Evolutionary conservation across 2,888 invertebrate genomes (phyloP).

Genomic region (Masnerella sp.): DNA sequence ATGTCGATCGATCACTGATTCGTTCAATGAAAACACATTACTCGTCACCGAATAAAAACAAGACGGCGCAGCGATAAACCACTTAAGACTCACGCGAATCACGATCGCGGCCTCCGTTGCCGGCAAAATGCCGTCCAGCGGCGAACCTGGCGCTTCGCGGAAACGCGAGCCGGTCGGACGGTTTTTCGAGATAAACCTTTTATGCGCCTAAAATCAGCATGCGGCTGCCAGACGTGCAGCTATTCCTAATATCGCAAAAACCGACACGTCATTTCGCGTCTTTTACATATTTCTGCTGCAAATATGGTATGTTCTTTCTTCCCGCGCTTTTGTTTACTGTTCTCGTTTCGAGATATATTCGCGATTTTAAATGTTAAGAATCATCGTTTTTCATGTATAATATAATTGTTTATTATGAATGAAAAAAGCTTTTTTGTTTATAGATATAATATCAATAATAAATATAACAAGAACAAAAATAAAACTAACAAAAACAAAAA

Average conservation of each 20-base stretch:
- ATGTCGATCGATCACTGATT: constrained; percentile 75
- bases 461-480: too few species aligned
- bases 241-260: constrained; percentile 37
- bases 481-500: too few species aligned
- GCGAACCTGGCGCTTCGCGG: constrained; percentile 51
- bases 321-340: not conserved
- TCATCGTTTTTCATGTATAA: too few species aligned
- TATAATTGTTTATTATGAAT: too few species aligned
- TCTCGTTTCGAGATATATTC: not conserved
- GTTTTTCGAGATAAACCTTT: constrained; percentile 49
- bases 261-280: not conserved
- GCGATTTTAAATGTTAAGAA: not conserved
- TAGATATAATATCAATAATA: too few species aligned
- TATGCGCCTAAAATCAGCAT: constrained; percentile 49
- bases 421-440: too few species aligned
- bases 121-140: constrained; percentile 44
- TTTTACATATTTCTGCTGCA: not conserved
- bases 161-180: constrained; percentile 34
- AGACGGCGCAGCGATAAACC: constrained; percentile 73
- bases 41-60: constrained; percentile 74
- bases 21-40: constrained; percentile 74
- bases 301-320: not conserved
- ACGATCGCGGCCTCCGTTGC: constrained; percentile 38
- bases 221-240: constrained; percentile 47
- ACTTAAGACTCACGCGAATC: constrained; percentile 71